Conservation (phyloP, 2,888 invertebrate genomes). For the Metallyticus violacea region DNA sequence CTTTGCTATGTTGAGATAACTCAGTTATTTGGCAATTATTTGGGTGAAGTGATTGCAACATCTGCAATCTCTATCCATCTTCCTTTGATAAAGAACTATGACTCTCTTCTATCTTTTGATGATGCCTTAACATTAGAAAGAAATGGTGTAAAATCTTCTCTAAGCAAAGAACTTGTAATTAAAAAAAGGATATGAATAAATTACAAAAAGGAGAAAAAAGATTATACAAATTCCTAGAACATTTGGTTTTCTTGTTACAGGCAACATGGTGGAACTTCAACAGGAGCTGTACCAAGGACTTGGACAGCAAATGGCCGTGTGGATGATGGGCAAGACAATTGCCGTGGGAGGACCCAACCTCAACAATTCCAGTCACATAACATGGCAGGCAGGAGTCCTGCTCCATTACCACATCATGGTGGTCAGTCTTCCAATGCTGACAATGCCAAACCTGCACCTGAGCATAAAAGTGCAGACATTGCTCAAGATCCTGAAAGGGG, state of each 20-base stretch:
- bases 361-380: not conserved
- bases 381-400: not conserved
- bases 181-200: too few relatives aligned
- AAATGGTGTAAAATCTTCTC: too few relatives aligned
- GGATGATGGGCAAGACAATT: not conserved
- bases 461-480: not conserved
- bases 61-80: too few relatives aligned
- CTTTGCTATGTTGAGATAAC: too few relatives aligned
- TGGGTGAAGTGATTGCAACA: too few relatives aligned
- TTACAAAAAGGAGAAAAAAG: too few relatives aligned
- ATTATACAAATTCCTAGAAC: too few relatives aligned
- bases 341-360: not conserved
- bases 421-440: not conserved
- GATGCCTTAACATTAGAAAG: too few relatives aligned
- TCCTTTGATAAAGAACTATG: too few relatives aligned
- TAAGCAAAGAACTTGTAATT: too few relatives aligned
- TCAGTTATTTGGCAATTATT: too few relatives aligned
- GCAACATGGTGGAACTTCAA: conserved; percentile 2
- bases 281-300: conserved; percentile 20
- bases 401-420: not conserved
- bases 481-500: conserved; percentile 44
- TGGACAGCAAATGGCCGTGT: not conserved
- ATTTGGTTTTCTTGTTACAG: not conserved
- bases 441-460: not conserved
- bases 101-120: too few relatives aligned